These are phyloP conservation scores for Rousettus leschenaultii DNA, from an alignment of 2,113 vertebrate species.

Conservation along the genomic window DNA sequence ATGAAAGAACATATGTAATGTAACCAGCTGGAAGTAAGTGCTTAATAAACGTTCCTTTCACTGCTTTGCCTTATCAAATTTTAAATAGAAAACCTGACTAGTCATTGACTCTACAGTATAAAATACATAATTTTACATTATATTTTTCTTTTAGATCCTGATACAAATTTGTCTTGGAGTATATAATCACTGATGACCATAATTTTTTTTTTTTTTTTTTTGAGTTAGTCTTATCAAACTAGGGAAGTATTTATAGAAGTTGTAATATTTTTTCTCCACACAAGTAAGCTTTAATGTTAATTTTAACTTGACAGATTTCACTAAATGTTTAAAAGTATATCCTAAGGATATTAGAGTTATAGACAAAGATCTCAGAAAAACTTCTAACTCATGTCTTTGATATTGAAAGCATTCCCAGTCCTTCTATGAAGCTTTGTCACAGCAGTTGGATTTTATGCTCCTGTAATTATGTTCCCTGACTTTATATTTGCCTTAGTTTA, in stretches of 20 bases:
- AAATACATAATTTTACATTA: neutral
- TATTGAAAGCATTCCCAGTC: neutral
- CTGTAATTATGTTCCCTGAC: neutral
- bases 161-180: neutral
- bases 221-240: neutral
- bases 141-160: neutral
- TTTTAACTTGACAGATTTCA: conserved; percentile 12
- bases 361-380: neutral
- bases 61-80: conserved; percentile 19
- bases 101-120: neutral
- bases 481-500: conserved; percentile 26
- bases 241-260: neutral
- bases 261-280: neutral
- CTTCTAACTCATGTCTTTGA: neutral
- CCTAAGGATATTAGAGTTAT: neutral
- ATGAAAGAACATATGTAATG: conserved; percentile 22
- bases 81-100: conserved; percentile 27
- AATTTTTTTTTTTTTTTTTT: neutral
- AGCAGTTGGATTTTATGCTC: neutral
- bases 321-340: conserved; percentile 6
- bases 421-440: neutral
- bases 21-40: neutral
- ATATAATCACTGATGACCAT: neutral
- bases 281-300: neutral
- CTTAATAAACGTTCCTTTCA: conserved; percentile 29